A percentile compares a stretch with the other conserved stretches of the same genome.
phyloP scores from a whole-genome alignment of 2,113 vertebrate species.

The Saguinus imperator region DNA sequence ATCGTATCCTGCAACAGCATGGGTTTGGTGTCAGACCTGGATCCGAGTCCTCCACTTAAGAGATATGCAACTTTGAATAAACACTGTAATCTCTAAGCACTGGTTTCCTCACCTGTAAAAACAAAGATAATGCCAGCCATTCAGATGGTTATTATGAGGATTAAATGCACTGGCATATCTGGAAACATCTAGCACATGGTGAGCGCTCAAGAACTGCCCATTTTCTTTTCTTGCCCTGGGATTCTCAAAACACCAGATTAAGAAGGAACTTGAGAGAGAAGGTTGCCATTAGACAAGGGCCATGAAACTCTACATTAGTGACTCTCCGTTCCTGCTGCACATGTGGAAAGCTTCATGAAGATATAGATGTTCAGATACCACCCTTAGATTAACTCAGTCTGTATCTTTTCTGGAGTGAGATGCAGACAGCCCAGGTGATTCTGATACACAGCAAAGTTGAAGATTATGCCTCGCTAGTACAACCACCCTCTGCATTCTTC shows the following conservation, averaged over 20 bases:
- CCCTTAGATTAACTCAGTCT: background rate
- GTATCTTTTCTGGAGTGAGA: background rate
- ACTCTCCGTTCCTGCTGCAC: background rate
- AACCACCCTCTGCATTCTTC: background rate
- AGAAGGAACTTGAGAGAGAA: background rate
- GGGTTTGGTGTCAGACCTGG: background rate
- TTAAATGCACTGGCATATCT: background rate
- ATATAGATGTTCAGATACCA: background rate
- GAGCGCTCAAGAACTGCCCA: background rate
- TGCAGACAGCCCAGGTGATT: background rate
- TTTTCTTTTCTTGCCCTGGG: background rate
- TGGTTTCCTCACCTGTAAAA: slow-evolving; percentile 2
- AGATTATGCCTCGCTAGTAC: background rate
- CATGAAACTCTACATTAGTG: background rate
- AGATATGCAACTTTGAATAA: background rate
- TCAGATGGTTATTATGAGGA: background rate
- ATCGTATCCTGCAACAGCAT: background rate
- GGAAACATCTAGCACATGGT: background rate
- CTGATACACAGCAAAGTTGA: background rate
- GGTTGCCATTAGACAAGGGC: background rate
- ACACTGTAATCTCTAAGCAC: background rate
- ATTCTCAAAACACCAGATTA: slow-evolving; percentile 35
- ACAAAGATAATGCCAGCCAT: background rate
- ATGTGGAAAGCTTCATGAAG: background rate
- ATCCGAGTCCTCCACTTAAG: background rate